These are phyloP conservation scores for Ellobium chinense DNA, from an alignment of 2,888 invertebrate genomes.

Conservation along the genomic window DNA sequence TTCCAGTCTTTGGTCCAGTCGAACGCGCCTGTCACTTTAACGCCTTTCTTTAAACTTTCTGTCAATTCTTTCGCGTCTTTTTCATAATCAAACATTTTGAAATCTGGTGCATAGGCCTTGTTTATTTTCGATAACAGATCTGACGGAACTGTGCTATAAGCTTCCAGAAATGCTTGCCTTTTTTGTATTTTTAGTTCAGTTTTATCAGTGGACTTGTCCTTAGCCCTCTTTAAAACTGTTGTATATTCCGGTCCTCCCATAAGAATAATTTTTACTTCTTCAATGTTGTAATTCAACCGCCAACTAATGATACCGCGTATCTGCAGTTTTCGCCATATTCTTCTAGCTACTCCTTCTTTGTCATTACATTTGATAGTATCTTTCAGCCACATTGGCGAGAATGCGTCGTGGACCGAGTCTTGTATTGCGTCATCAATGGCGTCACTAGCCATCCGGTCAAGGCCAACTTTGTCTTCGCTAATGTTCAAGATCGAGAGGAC, in stretches of 20 bases:
- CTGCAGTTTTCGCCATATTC: constrained; percentile 44
- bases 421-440: constrained; percentile 15
- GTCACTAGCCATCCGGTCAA: constrained; percentile 6
- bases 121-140: background rate
- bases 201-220: background rate
- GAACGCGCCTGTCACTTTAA: background rate
- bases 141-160: background rate
- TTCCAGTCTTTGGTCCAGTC: constrained; percentile 19
- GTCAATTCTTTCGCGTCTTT: background rate
- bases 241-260: background rate
- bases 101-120: constrained; percentile 8
- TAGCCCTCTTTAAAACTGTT: background rate
- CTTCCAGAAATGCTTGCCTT: constrained; percentile 24
- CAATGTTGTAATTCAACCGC: constrained; percentile 4
- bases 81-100: constrained; percentile 40
- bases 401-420: constrained; percentile 27
- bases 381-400: background rate
- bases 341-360: background rate
- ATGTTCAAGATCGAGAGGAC: constrained; percentile 15
- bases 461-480: background rate
- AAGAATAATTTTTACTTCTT: background rate
- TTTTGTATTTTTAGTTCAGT: constrained; percentile 27
- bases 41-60: too few species aligned
- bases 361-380: background rate
- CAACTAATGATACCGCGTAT: constrained; percentile 41